These are phyloP conservation scores for Uloborus plumipes DNA, from an alignment of 2,888 invertebrate genomes.

Conservation along the genomic window DNA sequence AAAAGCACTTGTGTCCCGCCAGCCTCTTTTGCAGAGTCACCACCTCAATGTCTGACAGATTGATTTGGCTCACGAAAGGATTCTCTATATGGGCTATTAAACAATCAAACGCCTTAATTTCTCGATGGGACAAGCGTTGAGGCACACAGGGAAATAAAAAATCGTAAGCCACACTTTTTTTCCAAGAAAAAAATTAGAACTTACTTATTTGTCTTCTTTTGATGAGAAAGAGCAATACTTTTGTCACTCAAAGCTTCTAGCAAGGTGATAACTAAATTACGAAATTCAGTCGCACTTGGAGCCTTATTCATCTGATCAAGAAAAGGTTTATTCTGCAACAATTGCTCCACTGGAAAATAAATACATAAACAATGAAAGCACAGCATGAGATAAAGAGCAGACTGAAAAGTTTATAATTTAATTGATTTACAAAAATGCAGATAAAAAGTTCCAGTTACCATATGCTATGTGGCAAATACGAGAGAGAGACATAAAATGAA, in stretches of 20 bases:
- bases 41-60: too few relatives aligned
- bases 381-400: not conserved
- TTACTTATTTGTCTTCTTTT: conserved; percentile 87
- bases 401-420: not conserved
- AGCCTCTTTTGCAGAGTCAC: too few relatives aligned
- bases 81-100: not conserved
- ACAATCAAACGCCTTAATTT: not conserved
- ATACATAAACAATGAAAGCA: conserved; percentile 2
- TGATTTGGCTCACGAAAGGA: too few relatives aligned
- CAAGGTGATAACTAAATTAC: conserved; percentile 82
- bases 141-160: too few relatives aligned
- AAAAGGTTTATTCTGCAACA: conserved; percentile 78
- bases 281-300: conserved; percentile 82
- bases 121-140: not conserved
- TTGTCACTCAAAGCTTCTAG: conserved; percentile 89
- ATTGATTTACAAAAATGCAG: not conserved
- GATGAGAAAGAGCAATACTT: conserved; percentile 85
- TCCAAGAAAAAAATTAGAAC: conserved; percentile 67
- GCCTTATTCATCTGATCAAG: conserved; percentile 76
- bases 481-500: too few relatives aligned
- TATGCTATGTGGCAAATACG: too few relatives aligned
- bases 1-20: too few relatives aligned
- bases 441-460: too few relatives aligned
- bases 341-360: conserved; percentile 77
- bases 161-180: too few relatives aligned